Conservation (phyloP, 2,797 vertebrate genomes). For the Eidolon dupreanum region DNA sequence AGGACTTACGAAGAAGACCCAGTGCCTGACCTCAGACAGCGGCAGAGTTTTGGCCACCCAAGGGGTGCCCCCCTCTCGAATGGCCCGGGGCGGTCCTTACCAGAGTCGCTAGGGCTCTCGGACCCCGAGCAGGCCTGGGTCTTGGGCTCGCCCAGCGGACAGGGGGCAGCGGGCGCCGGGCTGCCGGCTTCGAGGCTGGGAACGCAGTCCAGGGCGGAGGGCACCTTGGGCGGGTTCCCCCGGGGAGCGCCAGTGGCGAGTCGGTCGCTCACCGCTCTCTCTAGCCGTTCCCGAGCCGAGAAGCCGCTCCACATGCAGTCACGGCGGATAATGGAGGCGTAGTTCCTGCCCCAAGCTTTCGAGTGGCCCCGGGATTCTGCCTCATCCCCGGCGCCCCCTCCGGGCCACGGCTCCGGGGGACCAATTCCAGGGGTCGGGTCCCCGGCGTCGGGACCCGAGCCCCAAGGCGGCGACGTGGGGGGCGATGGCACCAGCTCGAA, state of each 20-base stretch:
- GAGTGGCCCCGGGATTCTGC: constrained; percentile 89
- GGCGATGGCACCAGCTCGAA: constrained; percentile 95
- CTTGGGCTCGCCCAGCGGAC: constrained; percentile 89
- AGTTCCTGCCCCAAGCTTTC: constrained; percentile 90
- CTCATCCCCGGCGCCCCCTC: constrained; percentile 86
- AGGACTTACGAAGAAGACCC: constrained; percentile 48
- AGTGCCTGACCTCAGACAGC: constrained; percentile 36
- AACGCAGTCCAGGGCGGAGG: constrained; percentile 76
- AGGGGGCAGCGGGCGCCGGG: constrained; percentile 92
- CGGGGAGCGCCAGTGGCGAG: constrained; percentile 79
- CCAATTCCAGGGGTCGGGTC: constrained; percentile 87
- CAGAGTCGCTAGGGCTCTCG: constrained; percentile 96
- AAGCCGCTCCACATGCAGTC: constrained; percentile 99
- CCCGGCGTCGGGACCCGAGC: constrained; percentile 84
- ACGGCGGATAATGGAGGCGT: constrained; percentile 93
- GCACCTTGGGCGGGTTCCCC: constrained; percentile 79
- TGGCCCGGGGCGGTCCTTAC: constrained; percentile 87
- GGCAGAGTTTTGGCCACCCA: constrained; percentile 63
- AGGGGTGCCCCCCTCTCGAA: constrained; percentile 21
- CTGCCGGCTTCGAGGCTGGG: constrained; percentile 90
- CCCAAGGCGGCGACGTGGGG: constrained; percentile 91
- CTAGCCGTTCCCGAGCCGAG: constrained; percentile 93
- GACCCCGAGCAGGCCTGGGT: constrained; percentile 94
- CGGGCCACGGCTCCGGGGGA: constrained; percentile 82
- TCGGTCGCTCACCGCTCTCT: constrained; percentile 92